Evolutionary conservation across 1,140 invertebrate species (phyloP), one percentile per base, ranked within the genome.

Genomic region (Nasonia giraulti): DNA sequence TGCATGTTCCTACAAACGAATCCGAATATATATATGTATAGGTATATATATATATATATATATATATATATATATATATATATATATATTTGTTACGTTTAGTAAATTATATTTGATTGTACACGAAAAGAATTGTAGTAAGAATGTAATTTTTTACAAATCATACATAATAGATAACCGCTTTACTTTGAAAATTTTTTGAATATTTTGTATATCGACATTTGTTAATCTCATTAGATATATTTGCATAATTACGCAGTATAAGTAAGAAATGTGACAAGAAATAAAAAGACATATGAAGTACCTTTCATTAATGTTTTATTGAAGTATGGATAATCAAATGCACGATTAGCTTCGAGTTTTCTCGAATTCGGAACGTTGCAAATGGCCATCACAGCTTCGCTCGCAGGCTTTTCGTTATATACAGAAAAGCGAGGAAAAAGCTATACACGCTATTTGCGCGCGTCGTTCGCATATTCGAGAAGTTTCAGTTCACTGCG

Each of bases 151-250:
- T 33, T 55, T 55, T 62, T 33, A 55, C 20, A 31, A 80, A 62
- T 3, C 20, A 40, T 44, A 27, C 27, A 44, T 62, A 62, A 62
- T 62, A 69, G 10, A 66, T 40, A 81, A 2, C 66, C 66, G 62
- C 20, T 73, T 27, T 83, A 31, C n/a, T 20, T 83, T 75, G 4
- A 23, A 77, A 50, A 20, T 12, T 75, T 66, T 66, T 75, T 79
- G 0, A 75, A 73, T 73, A 40, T 62, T 82, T 86, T 80, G 55
- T 75, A 79, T 82, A 79, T 82, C 75, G 33, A 40, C 76, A 85
- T 87, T 87, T 87, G 87, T 88, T 87, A 87, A 86, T 37, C 75
- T 55, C 86, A 85, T 87, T 87, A 86, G 77, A 87, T 87, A 88
- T 88, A 87, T 87, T 87, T 37, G 83, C 76, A 27, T 27, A 88